Conservation (phyloP, 2,113 vertebrate genomes). For the Hippocampus barbouri region DNA sequence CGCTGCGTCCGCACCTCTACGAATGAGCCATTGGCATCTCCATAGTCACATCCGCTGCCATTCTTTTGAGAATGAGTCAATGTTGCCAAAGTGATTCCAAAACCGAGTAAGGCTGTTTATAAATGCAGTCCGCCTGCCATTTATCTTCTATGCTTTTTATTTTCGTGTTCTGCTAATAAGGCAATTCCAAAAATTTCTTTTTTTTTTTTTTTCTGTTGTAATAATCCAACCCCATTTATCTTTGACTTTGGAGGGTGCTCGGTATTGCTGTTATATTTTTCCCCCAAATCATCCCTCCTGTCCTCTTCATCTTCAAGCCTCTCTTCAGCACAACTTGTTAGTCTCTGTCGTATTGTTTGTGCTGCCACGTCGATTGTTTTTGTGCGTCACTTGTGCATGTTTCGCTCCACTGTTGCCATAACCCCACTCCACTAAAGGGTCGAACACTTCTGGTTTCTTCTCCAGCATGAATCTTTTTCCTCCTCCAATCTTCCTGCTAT, state of each 20-base stretch:
- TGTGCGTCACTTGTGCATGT: constrained; percentile 3
- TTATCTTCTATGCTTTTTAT: constrained; percentile 4
- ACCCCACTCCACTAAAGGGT: background rate
- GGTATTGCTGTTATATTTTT: constrained; percentile 37
- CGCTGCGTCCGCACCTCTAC: background rate
- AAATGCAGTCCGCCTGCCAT: background rate
- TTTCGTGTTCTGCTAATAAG: constrained; percentile 13
- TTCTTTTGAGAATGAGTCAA: background rate
- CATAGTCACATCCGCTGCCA: background rate
- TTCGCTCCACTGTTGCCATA: constrained; percentile 12
- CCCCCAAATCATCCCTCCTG: constrained; percentile 17
- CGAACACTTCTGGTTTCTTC: constrained; percentile 8
- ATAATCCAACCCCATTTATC: constrained; percentile 36
- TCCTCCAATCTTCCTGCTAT: constrained; percentile 9
- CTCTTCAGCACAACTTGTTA: constrained; percentile 13
- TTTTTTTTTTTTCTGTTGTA: constrained; percentile 29
- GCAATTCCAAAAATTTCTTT: constrained; percentile 14
- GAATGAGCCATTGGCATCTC: background rate
- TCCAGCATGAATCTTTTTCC: constrained; percentile 13
- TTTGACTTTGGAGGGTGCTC: constrained; percentile 32
- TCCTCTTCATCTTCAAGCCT: constrained; percentile 14
- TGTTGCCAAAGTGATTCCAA: background rate
- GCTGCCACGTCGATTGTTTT: constrained; percentile 23
- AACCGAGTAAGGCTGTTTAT: background rate
- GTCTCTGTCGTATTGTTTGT: constrained; percentile 3